Evolutionary conservation across 2,888 invertebrate species (phyloP).

Genomic region (Lacanobia oleracea): DNA sequence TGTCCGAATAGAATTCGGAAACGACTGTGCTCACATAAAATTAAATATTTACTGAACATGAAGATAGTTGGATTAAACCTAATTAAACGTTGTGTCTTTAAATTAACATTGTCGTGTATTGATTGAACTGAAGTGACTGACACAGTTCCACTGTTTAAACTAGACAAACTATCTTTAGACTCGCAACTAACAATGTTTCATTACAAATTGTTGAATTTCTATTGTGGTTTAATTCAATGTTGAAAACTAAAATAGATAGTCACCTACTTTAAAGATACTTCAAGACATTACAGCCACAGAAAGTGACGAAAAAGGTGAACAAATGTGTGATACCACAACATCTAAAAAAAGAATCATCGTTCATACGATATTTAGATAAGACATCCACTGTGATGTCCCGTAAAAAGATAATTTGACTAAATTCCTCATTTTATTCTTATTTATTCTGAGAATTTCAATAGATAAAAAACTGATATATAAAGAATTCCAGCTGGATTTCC

Average conservation of each 20-base stretch:
- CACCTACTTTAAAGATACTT: background rate
- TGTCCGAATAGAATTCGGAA: slow-evolving; percentile 79
- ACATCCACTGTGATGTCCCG: slow-evolving; percentile 13
- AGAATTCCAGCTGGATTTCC: slow-evolving; percentile 51
- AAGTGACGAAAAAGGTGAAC: background rate
- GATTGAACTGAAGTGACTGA: slow-evolving; percentile 27
- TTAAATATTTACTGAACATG: slow-evolving; percentile 79
- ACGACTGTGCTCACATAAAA: slow-evolving; percentile 74
- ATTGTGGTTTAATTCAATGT: slow-evolving; percentile 17
- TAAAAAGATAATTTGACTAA: slow-evolving; percentile 36
- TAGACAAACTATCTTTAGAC: slow-evolving; percentile 22
- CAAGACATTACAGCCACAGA: slow-evolving; percentile 2
- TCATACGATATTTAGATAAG: slow-evolving; percentile 38
- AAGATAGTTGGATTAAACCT: slow-evolving; percentile 63
- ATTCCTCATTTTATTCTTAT: slow-evolving; percentile 38
- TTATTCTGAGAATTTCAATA: slow-evolving; percentile 42
- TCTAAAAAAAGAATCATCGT: slow-evolving; percentile 11
- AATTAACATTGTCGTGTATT: slow-evolving; percentile 22
- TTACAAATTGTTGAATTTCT: slow-evolving; percentile 1
- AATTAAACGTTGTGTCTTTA: slow-evolving; percentile 20
- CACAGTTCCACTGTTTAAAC: slow-evolving; percentile 22
- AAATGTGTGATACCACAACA: slow-evolving; percentile 1
- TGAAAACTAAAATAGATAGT: background rate
- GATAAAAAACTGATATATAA: slow-evolving; percentile 50
- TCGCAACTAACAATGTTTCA: slow-evolving; percentile 17